Percentiles rank a stretch among this genome's conserved stretches.
phyloP scores from a whole-genome alignment of 2,797 vertebrate genomes.

The Hemibagrus guttatus region DNA sequence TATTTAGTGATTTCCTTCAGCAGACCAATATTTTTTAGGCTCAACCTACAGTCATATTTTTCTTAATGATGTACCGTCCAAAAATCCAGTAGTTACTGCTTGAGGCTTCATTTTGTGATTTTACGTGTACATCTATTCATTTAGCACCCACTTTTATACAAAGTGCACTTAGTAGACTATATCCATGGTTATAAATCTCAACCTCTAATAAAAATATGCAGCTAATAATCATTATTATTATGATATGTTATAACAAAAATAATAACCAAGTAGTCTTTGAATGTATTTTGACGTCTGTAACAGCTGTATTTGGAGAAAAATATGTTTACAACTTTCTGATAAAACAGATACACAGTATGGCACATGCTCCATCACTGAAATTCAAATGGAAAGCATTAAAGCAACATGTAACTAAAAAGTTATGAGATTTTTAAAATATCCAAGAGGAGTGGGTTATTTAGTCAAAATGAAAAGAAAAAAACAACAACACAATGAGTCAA shows the following conservation, averaged over 20 bases:
- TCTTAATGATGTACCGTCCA: background rate
- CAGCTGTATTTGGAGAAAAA: background rate
- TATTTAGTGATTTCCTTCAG: background rate
- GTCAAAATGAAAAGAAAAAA: background rate
- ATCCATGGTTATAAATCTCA: background rate
- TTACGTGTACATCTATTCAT: background rate
- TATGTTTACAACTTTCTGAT: background rate
- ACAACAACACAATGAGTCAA: background rate
- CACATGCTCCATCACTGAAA: background rate
- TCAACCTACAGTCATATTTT: background rate
- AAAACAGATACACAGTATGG: background rate
- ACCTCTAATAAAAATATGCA: background rate
- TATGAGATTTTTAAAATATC: background rate
- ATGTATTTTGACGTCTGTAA: background rate
- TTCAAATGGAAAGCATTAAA: background rate
- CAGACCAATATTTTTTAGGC: background rate
- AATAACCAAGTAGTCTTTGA: background rate
- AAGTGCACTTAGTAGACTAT: background rate
- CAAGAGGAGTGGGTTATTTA: background rate
- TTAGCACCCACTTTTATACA: background rate
- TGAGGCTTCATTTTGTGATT: background rate
- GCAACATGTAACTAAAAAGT: background rate
- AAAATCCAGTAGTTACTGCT: background rate
- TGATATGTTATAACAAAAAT: background rate
- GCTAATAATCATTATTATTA: background rate